phyloP scores from a whole-genome alignment of 2,888 invertebrate genomes.

The Sinhomidia bicolor region DNA sequence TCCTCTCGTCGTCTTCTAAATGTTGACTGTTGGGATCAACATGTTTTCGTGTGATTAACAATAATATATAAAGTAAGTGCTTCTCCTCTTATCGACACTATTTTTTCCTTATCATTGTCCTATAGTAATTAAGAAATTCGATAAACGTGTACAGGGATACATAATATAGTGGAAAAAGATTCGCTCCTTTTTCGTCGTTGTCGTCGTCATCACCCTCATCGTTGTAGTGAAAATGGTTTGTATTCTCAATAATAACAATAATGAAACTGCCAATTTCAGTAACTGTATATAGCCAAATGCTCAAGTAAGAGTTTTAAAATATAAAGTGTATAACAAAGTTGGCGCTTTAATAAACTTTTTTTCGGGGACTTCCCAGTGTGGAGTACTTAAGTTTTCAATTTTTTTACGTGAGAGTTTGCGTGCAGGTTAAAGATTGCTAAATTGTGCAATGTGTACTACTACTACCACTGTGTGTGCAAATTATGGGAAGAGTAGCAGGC shows the following conservation, averaged over 20 bases:
- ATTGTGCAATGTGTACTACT: too few species aligned
- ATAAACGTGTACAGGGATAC: not conserved
- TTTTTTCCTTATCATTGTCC: not conserved
- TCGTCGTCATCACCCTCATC: not conserved
- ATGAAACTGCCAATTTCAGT: not conserved
- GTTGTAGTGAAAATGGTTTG: slow-evolving; percentile 8
- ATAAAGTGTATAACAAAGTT: not conserved
- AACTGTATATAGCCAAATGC: not conserved
- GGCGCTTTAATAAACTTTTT: too few species aligned
- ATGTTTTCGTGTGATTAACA: not conserved
- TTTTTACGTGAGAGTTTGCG: too few species aligned
- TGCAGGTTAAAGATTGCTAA: too few species aligned
- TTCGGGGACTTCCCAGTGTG: too few species aligned
- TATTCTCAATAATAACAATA: not conserved
- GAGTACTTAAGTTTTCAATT: too few species aligned
- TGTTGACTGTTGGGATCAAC: slow-evolving; percentile 34
- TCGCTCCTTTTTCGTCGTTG: slow-evolving; percentile 13
- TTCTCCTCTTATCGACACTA: not conserved
- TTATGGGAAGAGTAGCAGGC: too few species aligned
- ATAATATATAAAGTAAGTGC: not conserved
- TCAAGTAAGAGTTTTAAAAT: not conserved
- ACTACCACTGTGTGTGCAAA: too few species aligned
- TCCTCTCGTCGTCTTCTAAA: not conserved
- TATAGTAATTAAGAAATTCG: too few species aligned
- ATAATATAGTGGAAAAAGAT: not conserved